phyloP scores from a whole-genome alignment of 2,888 invertebrate genomes.

The Synergus japonicus region DNA sequence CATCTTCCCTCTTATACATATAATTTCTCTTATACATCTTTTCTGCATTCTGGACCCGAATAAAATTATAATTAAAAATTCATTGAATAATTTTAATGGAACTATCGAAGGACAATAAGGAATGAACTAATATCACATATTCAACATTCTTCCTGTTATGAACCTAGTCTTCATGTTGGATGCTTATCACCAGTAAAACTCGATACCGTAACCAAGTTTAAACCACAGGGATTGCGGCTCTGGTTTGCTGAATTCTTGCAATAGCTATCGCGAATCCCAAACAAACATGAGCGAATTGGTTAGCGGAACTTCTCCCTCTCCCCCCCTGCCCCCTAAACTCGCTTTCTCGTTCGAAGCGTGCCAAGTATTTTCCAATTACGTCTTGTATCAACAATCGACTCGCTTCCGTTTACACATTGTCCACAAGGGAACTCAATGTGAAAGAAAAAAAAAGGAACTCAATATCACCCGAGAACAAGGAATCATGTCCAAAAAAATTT shows the following conservation, averaged over 20 bases:
- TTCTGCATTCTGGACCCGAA: too few species aligned
- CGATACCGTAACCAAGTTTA: constrained; percentile 61
- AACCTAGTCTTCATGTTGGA: constrained; percentile 42
- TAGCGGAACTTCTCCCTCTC: constrained; percentile 20
- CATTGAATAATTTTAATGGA: neutral
- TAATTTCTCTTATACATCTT: too few species aligned
- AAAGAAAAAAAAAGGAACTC: neutral
- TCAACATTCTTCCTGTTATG: constrained; percentile 44
- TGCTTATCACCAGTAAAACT: constrained; percentile 48
- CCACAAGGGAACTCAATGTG: constrained; percentile 51
- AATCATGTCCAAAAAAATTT: neutral
- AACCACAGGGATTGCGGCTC: constrained; percentile 63
- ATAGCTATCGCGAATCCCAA: constrained; percentile 65
- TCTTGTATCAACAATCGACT: constrained; percentile 71
- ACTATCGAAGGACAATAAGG: neutral
- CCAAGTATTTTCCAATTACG: constrained; percentile 76
- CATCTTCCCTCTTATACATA: too few species aligned
- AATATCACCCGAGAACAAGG: neutral
- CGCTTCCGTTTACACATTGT: constrained; percentile 52
- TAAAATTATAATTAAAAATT: neutral
- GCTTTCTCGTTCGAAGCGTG: constrained; percentile 60
- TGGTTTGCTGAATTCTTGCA: constrained; percentile 65
- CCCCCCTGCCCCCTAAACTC: neutral
- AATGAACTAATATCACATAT: neutral
- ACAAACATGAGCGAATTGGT: constrained; percentile 65